Evolutionary conservation across 2,888 invertebrate species (phyloP).

Genomic region (Serrognathus titanus): DNA sequence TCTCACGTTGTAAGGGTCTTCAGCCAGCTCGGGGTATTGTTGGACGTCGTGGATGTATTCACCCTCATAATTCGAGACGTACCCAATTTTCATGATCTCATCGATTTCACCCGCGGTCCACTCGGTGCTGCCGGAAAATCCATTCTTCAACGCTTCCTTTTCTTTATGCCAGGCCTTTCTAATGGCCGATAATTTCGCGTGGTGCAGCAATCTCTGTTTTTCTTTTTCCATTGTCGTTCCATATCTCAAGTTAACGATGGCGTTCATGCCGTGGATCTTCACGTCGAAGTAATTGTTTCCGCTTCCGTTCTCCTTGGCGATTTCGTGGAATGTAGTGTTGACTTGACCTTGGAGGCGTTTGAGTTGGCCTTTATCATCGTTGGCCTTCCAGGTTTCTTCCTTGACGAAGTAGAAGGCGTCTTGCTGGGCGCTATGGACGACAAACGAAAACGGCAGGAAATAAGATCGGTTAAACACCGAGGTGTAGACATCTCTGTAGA

Average conservation of each 20-base stretch:
- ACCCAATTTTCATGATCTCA: constrained; percentile 81
- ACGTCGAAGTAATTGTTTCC: constrained; percentile 79
- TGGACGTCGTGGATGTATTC: constrained; percentile 89
- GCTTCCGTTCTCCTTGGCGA: constrained; percentile 65
- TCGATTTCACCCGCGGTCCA: constrained; percentile 88
- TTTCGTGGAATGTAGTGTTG: constrained; percentile 88
- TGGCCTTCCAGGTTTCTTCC: constrained; percentile 85
- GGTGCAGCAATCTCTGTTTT: constrained; percentile 82
- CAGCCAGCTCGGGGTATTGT: constrained; percentile 87
- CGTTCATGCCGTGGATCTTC: constrained; percentile 86
- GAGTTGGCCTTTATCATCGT: constrained; percentile 83
- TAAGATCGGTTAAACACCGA: constrained; percentile 88
- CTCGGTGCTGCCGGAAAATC: constrained; percentile 72
- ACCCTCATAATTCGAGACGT: constrained; percentile 81
- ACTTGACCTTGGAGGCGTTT: constrained; percentile 87
- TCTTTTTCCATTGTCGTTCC: constrained; percentile 90
- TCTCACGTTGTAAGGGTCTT: constrained; percentile 92
- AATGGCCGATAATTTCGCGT: constrained; percentile 83
- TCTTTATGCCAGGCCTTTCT: constrained; percentile 93
- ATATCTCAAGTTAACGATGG: constrained; percentile 84
- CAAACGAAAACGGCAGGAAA: constrained; percentile 81
- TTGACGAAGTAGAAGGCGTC: constrained; percentile 93
- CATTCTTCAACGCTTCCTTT: constrained; percentile 76
- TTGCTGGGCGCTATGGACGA: constrained; percentile 83
- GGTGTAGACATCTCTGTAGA: constrained; percentile 88